Evolutionary conservation across 2,888 invertebrate genomes (phyloP).

Genomic region (Latheticus oryzae): DNA sequence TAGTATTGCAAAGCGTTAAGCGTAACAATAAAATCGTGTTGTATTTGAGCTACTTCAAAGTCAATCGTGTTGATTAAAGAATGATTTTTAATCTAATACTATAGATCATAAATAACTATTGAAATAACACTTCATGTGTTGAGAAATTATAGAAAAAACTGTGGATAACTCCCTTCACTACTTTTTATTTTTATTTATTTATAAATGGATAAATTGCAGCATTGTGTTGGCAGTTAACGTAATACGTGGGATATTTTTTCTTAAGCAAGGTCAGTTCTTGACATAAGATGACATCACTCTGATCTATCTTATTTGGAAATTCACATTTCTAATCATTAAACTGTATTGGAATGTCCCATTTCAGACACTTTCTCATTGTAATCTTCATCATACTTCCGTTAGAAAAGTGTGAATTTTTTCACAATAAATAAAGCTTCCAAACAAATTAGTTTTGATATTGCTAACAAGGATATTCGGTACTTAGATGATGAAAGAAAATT

Average conservation of each 20-base stretch:
- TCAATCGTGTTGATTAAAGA: slow-evolving; percentile 1
- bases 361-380: slow-evolving; percentile 10
- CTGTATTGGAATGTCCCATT: slow-evolving; percentile 3
- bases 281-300: not conserved
- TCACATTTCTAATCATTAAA: not conserved
- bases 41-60: not conserved
- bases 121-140: too few species aligned
- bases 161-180: slow-evolving; percentile 7
- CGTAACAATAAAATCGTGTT: too few species aligned
- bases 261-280: not conserved
- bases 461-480: too few species aligned
- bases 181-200: not conserved
- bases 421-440: too few species aligned
- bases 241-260: slow-evolving; percentile 1
- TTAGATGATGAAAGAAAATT: too few species aligned
- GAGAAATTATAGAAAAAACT: not conserved
- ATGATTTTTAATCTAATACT: too few species aligned
- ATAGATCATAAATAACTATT: too few species aligned
- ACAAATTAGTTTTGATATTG: too few species aligned
- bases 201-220: not conserved
- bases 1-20: too few species aligned
- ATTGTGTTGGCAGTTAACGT: not conserved
- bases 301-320: not conserved
- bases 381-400: slow-evolving; percentile 18
- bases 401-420: too few species aligned